Percentiles rank a stretch among this genome's conserved stretches.
These are phyloP conservation scores for Alviniconcha marisindica DNA, from an alignment of 1,140 invertebrate genomes.

Conservation along the genomic window DNA sequence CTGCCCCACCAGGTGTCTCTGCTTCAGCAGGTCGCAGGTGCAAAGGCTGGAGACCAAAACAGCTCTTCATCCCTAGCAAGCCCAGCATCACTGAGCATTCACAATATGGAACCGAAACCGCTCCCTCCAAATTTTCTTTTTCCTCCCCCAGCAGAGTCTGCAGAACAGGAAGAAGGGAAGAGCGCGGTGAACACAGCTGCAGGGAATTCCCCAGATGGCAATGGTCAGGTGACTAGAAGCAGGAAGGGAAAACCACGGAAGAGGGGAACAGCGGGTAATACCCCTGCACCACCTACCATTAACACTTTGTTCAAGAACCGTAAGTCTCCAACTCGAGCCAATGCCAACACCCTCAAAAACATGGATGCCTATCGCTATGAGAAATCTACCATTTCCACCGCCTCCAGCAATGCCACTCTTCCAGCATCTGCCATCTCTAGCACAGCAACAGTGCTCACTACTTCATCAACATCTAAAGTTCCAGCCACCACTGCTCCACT, in stretches of 20 bases:
- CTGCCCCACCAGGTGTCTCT: background rate
- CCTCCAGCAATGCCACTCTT: background rate
- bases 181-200: background rate
- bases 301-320: background rate
- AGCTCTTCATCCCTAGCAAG: background rate
- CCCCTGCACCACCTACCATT: background rate
- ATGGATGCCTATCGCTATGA: background rate
- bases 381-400: background rate
- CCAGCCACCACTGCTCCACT: background rate
- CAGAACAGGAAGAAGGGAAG: background rate
- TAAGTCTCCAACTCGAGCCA: background rate
- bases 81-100: background rate
- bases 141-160: background rate
- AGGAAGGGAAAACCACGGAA: background rate
- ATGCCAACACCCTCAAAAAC: conserved; percentile 7
- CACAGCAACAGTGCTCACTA: background rate
- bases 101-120: background rate
- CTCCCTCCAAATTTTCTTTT: conserved; percentile 35
- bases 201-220: background rate
- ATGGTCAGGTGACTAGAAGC: background rate
- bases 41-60: background rate
- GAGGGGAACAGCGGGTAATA: background rate
- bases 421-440: background rate
- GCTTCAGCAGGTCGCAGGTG: background rate
- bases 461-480: background rate